phyloP scores from a whole-genome alignment of 2,888 invertebrate genomes.

The Andrena hattorfiana region DNA sequence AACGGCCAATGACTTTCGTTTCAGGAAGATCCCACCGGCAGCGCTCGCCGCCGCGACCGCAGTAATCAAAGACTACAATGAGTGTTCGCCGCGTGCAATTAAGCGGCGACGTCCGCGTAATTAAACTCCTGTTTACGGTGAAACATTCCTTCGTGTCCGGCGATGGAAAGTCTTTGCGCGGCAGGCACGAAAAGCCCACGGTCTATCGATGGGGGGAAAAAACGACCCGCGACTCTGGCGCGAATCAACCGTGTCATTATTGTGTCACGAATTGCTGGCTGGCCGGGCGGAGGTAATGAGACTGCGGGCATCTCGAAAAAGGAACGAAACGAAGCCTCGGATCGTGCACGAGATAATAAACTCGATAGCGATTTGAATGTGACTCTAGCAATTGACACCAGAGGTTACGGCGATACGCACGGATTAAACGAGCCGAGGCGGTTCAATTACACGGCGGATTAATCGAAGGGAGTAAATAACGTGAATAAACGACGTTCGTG shows the following conservation, averaged over 20 bases:
- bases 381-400: constrained; percentile 37
- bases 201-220: neutral
- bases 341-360: constrained; percentile 35
- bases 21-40: constrained; percentile 28
- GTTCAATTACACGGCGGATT: constrained; percentile 58
- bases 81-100: constrained; percentile 45
- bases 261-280: neutral
- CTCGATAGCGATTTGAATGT: constrained; percentile 21
- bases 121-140: constrained; percentile 50
- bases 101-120: constrained; percentile 51
- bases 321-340: neutral
- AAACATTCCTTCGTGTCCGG: constrained; percentile 30
- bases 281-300: neutral
- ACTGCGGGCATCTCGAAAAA: neutral
- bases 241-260: constrained; percentile 10
- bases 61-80: constrained; percentile 60
- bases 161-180: constrained; percentile 29
- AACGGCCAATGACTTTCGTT: constrained; percentile 28
- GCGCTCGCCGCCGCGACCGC: constrained; percentile 33
- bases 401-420: constrained; percentile 38
- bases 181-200: neutral
- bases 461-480: constrained; percentile 54
- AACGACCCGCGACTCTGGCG: neutral
- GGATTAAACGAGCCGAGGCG: constrained; percentile 40
- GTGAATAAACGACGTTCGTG: constrained; percentile 53